A percentile compares a stretch with the other conserved stretches of the same genome.
phyloP scores from a whole-genome alignment of 2,797 vertebrate genomes.

The Trematomus bernacchii region DNA sequence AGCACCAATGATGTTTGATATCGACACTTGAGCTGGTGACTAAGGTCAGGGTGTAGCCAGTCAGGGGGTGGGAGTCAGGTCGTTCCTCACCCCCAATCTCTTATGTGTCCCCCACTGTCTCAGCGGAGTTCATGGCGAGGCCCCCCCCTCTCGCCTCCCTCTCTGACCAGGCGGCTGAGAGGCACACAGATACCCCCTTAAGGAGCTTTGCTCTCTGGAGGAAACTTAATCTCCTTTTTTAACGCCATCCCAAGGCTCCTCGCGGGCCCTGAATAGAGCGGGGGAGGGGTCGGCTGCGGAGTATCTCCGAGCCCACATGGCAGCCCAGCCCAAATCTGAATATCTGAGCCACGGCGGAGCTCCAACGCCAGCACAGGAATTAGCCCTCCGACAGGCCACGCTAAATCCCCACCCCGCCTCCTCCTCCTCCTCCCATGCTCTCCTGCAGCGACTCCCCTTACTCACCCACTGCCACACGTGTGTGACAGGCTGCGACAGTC shows the following conservation, averaged over 20 bases:
- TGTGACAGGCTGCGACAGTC: constrained; percentile 54
- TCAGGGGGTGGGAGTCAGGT: constrained; percentile 67
- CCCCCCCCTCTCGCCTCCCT: constrained; percentile 76
- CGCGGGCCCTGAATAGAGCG: constrained; percentile 78
- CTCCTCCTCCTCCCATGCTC: constrained; percentile 47
- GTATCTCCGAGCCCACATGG: constrained; percentile 87
- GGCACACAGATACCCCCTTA: constrained; percentile 88
- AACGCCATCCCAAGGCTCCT: constrained; percentile 85
- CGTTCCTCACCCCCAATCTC: constrained; percentile 39
- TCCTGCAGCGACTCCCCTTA: constrained; percentile 49
- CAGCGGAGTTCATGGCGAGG: constrained; percentile 69
- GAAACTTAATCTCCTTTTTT: constrained; percentile 90
- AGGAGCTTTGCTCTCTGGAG: constrained; percentile 88
- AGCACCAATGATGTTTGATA: constrained; percentile 36
- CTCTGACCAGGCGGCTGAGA: constrained; percentile 87
- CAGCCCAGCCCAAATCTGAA: constrained; percentile 86
- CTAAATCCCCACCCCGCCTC: constrained; percentile 73
- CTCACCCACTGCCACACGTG: constrained; percentile 52
- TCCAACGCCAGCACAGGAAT: constrained; percentile 82
- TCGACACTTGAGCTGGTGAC: constrained; percentile 41
- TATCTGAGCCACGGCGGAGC: constrained; percentile 82
- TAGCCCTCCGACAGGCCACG: constrained; percentile 79
- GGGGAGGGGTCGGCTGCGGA: constrained; percentile 77
- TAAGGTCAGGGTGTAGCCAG: constrained; percentile 56
- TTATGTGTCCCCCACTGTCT: constrained; percentile 49